These are phyloP conservation scores for Myrmecobius fasciatus DNA, from an alignment of 2,113 vertebrate species.

Conservation along the genomic window DNA sequence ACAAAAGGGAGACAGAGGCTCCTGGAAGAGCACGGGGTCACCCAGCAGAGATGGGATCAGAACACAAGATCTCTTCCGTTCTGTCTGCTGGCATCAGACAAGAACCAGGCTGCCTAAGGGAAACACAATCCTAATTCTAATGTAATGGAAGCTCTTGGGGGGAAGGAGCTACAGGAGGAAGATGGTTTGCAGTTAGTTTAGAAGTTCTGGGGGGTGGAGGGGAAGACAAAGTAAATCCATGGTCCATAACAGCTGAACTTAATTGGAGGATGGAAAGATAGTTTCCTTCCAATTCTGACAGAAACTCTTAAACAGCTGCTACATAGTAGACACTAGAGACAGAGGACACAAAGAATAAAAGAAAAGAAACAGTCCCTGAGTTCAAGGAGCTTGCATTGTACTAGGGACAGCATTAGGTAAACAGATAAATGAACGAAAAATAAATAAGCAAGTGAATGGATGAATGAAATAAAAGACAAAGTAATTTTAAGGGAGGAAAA, in stretches of 20 bases:
- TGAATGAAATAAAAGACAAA: neutral
- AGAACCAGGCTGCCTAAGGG: neutral
- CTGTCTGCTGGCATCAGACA: neutral
- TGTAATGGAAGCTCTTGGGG: neutral
- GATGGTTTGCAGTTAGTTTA: neutral
- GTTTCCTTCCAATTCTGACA: neutral
- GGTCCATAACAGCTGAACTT: neutral
- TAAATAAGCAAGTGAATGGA: too few species aligned
- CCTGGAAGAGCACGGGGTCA: neutral
- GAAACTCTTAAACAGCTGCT: neutral
- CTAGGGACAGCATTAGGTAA: neutral
- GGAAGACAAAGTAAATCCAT: neutral
- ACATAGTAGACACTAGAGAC: neutral
- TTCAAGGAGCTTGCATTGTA: neutral
- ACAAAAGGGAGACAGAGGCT: neutral
- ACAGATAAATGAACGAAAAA: neutral
- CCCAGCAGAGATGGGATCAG: neutral
- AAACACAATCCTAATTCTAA: neutral
- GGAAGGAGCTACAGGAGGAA: neutral
- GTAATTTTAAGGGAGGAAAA: neutral
- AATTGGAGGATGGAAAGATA: neutral
- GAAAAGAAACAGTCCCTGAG: neutral
- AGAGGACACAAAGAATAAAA: too few species aligned
- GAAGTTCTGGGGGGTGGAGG: too few species aligned
- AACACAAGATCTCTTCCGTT: neutral